phyloP scores from a whole-genome alignment of 2,888 invertebrate species.

The Melikaiella ostensackeni region DNA sequence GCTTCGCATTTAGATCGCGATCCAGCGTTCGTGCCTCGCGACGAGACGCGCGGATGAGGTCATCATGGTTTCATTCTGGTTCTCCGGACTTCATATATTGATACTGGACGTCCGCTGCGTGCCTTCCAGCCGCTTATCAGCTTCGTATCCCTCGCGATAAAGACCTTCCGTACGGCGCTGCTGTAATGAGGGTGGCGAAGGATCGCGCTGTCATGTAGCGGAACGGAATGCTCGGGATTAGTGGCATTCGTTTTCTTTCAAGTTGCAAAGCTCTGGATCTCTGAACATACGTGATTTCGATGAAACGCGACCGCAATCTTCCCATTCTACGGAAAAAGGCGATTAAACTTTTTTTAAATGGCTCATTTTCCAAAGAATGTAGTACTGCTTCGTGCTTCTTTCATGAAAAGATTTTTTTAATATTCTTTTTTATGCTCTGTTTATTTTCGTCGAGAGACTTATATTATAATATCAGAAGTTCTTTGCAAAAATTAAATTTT shows the following conservation, averaged over 20 bases:
- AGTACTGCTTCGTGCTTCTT: neutral
- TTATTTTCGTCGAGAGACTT: too few relatives aligned
- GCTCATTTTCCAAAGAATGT: neutral
- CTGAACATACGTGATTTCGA: slow-evolving; percentile 25
- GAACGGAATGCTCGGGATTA: slow-evolving; percentile 38
- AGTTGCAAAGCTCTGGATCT: slow-evolving; percentile 20
- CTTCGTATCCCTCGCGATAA: slow-evolving; percentile 23
- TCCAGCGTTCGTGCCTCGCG: slow-evolving; percentile 13
- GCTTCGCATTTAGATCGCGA: slow-evolving; percentile 9
- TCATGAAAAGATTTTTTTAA: too few relatives aligned
- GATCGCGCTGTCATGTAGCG: slow-evolving; percentile 49
- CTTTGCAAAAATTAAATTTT: too few relatives aligned
- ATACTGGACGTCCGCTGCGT: slow-evolving; percentile 17
- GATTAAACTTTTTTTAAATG: neutral
- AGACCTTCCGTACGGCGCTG: slow-evolving; percentile 36
- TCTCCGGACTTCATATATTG: slow-evolving; percentile 32
- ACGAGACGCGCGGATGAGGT: slow-evolving; percentile 22
- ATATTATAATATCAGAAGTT: too few relatives aligned
- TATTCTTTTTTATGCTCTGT: too few relatives aligned
- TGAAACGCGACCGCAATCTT: slow-evolving; percentile 23
- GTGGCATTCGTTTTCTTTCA: slow-evolving; percentile 28
- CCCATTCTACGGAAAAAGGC: slow-evolving; percentile 1
- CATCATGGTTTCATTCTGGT: slow-evolving; percentile 33
- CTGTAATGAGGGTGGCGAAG: slow-evolving; percentile 43
- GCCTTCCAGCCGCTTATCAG: slow-evolving; percentile 33